Percentiles rank a stretch among this genome's conserved stretches.
Conservation (phyloP, 2,888 invertebrate genomes). For the Lutraria lutraria region DNA sequence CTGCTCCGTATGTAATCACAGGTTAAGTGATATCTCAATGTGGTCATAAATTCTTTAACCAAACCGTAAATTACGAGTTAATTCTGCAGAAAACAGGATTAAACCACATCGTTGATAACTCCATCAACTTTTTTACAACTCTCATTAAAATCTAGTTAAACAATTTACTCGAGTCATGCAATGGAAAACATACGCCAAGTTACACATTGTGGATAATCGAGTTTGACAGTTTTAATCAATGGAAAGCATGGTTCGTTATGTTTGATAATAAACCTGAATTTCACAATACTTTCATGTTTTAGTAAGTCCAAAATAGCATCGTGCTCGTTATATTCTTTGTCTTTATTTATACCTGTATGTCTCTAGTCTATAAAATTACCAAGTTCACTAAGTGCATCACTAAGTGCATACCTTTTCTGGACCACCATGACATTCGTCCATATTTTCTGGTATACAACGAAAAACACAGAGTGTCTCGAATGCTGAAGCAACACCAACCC, state of each 20-base stretch:
- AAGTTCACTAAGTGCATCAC: constrained; percentile 1
- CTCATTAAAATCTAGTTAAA: not conserved
- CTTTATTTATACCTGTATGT: not conserved
- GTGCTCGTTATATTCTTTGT: not conserved
- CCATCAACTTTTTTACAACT: not conserved
- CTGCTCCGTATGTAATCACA: not conserved
- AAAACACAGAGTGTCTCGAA: not conserved
- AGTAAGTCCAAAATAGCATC: constrained; percentile 14
- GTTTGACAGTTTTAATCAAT: constrained; percentile 34
- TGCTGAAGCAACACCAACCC: not conserved
- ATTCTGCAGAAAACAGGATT: not conserved
- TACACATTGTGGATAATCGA: constrained; percentile 24
- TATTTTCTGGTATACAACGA: not conserved
- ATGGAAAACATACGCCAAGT: constrained; percentile 38
- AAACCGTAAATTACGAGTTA: not conserved
- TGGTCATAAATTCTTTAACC: not conserved
- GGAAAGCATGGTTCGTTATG: constrained; percentile 3
- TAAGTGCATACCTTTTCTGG: not conserved
- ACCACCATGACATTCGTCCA: not conserved
- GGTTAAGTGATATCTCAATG: not conserved
- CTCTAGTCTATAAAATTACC: not conserved
- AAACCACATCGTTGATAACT: not conserved
- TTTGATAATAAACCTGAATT: not conserved
- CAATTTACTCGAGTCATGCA: not conserved
- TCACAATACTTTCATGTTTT: constrained; percentile 7